Conservation (phyloP, 2,113 vertebrate genomes). For the Trematocara marginatum region DNA sequence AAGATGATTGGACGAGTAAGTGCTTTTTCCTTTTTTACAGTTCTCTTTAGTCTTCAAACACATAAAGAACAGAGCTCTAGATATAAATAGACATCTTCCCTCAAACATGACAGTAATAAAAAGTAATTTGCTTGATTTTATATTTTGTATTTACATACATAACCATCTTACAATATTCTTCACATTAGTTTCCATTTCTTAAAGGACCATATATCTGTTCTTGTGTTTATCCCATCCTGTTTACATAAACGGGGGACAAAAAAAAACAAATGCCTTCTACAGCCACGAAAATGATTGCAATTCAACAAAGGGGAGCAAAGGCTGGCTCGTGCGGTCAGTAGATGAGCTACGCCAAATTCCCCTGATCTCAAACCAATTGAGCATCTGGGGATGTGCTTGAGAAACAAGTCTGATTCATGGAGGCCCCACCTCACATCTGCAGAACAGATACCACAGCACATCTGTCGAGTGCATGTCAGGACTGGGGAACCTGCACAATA, state of each 20-base stretch:
- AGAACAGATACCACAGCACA: neutral
- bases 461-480: neutral
- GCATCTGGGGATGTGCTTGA: neutral
- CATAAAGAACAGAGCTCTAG: neutral
- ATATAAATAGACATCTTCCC: neutral
- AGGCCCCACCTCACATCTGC: neutral
- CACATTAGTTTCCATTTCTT: neutral
- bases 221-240: neutral
- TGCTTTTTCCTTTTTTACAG: conserved; percentile 54
- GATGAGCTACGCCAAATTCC: neutral
- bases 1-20: conserved; percentile 99
- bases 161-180: rapidly evolving
- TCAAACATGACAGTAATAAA: neutral
- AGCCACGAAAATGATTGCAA: neutral
- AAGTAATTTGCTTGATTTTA: neutral
- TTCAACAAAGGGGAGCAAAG: neutral
- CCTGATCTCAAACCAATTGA: neutral
- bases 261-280: neutral
- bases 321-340: neutral
- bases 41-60: neutral
- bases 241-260: neutral
- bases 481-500: neutral
- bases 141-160: neutral
- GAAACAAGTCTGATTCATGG: neutral
- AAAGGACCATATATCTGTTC: neutral